A percentile compares a stretch with the other conserved stretches of the same genome.
Evolutionary conservation across 2,888 invertebrate genomes (phyloP).

Genomic region (Aphidius colemani): DNA sequence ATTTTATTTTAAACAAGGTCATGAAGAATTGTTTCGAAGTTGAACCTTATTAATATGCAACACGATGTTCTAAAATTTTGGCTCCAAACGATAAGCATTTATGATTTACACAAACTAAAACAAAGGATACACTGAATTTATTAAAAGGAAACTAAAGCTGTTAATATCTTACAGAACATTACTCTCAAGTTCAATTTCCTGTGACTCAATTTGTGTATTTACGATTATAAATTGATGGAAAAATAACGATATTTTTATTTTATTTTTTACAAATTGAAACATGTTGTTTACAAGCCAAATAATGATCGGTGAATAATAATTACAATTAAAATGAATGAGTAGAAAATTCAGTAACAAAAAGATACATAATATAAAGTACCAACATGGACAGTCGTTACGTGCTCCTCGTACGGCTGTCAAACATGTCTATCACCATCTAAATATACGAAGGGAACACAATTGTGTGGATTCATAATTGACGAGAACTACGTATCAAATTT

Average conservation of each 20-base stretch:
- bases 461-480: conserved; percentile 46
- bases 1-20: too few relatives aligned
- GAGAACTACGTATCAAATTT: conserved; percentile 42
- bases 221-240: conserved; percentile 5
- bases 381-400: conserved; percentile 19
- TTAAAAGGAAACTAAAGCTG: conserved; percentile 41
- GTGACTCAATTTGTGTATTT: neutral
- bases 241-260: too few relatives aligned
- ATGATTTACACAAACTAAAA: neutral
- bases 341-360: neutral
- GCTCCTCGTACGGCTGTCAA: neutral
- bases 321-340: neutral
- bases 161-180: conserved; percentile 53
- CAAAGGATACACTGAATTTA: conserved; percentile 46
- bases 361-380: neutral
- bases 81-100: neutral
- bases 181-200: conserved; percentile 39
- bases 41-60: too few relatives aligned
- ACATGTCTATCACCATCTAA: conserved; percentile 17
- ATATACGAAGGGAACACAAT: conserved; percentile 27
- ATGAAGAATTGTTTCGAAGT: too few relatives aligned
- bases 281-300: too few relatives aligned
- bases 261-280: too few relatives aligned
- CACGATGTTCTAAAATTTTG: neutral
- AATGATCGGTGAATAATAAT: conserved; percentile 1